Percentiles rank a stretch among this genome's conserved stretches.
Conservation (phyloP, 2,797 vertebrate species). For the Micropoecilia bifurca region DNA sequence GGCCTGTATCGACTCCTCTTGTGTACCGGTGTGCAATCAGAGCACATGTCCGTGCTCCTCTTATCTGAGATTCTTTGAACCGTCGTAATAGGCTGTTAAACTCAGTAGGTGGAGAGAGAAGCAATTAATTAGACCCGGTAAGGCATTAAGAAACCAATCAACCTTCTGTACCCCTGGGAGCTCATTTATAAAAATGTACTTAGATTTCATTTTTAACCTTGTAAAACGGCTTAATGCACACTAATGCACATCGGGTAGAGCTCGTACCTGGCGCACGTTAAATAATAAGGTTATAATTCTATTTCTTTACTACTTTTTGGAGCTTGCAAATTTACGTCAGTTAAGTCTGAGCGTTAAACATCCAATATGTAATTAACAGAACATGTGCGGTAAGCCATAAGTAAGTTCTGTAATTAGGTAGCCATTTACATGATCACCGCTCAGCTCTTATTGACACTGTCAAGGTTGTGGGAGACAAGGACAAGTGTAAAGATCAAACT, state of each 20-base stretch:
- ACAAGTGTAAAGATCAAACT: not conserved
- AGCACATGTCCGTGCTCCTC: conserved; percentile 9
- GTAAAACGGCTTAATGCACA: conserved; percentile 5
- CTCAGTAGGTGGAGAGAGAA: conserved; percentile 48
- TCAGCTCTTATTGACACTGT: not conserved
- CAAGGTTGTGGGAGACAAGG: not conserved
- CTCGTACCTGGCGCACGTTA: not conserved
- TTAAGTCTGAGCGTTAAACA: not conserved
- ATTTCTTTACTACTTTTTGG: conserved; percentile 1
- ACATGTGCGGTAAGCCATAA: conserved; percentile 2
- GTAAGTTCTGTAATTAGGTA: not conserved
- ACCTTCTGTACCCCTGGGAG: conserved; percentile 35
- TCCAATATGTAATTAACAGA: not conserved
- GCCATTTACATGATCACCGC: not conserved
- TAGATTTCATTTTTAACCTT: conserved; percentile 28
- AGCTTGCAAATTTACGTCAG: not conserved
- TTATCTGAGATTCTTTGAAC: conserved; percentile 30
- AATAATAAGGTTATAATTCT: not conserved
- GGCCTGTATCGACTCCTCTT: not conserved
- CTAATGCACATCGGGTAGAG: conserved; percentile 17
- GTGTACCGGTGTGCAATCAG: not conserved
- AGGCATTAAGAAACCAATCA: conserved; percentile 63
- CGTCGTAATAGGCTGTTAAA: conserved; percentile 54
- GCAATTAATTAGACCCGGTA: conserved; percentile 69
- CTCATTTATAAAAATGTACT: conserved; percentile 54